Evolutionary conservation across 2,113 vertebrate genomes (phyloP), one percentile per base, ranked within the genome.

Genomic region (Colistium nudipinnis): DNA sequence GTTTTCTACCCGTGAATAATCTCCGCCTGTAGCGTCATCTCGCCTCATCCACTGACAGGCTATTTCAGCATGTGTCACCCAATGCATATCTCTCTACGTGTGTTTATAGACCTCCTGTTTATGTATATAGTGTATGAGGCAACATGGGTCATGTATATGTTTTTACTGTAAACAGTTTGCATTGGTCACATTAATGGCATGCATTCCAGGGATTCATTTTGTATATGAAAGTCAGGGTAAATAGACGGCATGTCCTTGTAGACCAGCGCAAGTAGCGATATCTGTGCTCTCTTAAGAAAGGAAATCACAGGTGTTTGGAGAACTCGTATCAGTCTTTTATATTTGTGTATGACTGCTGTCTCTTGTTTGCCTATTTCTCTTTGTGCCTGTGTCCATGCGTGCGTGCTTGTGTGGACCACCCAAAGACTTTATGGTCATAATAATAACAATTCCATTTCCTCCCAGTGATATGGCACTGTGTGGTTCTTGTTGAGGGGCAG

Each of bases 391-490:
- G 27, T 47, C n/a, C 54, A 6, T 76, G 27, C 43, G 27, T 70
- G 28, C 28, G 3, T 62, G 57, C 66, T 56, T 75, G 28, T 36
- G 61, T 53, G 69, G 91, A 90, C 92, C 93, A 93, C 91, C 92
- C 91, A 92, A 81, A 84, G 35, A 2, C 59, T 81, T 84, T 86
- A 28, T 76, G 83, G 43, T 76, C 73, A 71, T 89, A 91, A 90
- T 84, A 92, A 90, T 89, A 92, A 90, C 87, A 90, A 76, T 63
- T 79, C 73, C 70, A 76, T 86, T 89, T 90, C 86, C 85, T 88
- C 43, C 35, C 62, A 67, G 61, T 75, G 87, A 90, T 88, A 88
- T 27, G 74, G 71, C 25, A 30, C n/a, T n/a, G n/a, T n/a, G 38
- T 16, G 61, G 72, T 81, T 85, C 67, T 48, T 66, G 41, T 72